Evolutionary conservation across 1,140 invertebrate species (phyloP).

Genomic region (Camponotus floridanus): DNA sequence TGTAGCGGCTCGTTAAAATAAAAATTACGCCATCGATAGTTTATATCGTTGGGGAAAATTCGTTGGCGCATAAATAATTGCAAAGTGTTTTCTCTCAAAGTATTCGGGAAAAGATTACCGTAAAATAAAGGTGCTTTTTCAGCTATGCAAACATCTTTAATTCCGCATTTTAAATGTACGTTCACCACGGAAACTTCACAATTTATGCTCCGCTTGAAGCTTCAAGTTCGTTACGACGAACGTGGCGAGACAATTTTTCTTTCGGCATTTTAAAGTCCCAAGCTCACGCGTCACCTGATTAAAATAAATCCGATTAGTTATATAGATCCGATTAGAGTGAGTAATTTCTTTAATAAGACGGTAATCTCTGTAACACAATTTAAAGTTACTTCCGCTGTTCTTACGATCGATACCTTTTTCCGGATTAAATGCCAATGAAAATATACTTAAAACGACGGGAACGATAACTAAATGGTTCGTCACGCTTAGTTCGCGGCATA

Average conservation of each 20-base stretch:
- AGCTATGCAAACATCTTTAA: background rate
- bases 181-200: background rate
- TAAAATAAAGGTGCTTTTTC: background rate
- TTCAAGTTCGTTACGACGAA: background rate
- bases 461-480: slow-evolving; percentile 26
- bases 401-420: slow-evolving; percentile 51
- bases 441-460: slow-evolving; percentile 24
- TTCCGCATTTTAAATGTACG: background rate
- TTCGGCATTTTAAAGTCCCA: slow-evolving; percentile 24
- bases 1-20: slow-evolving; percentile 38
- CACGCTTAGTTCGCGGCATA: slow-evolving; percentile 17
- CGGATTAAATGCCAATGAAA: slow-evolving; percentile 54
- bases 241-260: slow-evolving; percentile 5
- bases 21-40: slow-evolving; percentile 20
- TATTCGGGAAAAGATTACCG: background rate
- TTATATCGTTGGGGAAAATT: background rate
- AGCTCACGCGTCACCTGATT: slow-evolving; percentile 14
- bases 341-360: slow-evolving; percentile 46
- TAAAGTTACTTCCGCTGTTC: slow-evolving; percentile 50
- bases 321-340: slow-evolving; percentile 46
- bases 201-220: slow-evolving; percentile 3
- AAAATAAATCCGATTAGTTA: slow-evolving; percentile 49
- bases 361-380: slow-evolving; percentile 52
- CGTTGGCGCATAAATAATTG: background rate
- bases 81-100: background rate